Conservation (phyloP, 2,888 invertebrate species). For the Quadriops clusia region DNA sequence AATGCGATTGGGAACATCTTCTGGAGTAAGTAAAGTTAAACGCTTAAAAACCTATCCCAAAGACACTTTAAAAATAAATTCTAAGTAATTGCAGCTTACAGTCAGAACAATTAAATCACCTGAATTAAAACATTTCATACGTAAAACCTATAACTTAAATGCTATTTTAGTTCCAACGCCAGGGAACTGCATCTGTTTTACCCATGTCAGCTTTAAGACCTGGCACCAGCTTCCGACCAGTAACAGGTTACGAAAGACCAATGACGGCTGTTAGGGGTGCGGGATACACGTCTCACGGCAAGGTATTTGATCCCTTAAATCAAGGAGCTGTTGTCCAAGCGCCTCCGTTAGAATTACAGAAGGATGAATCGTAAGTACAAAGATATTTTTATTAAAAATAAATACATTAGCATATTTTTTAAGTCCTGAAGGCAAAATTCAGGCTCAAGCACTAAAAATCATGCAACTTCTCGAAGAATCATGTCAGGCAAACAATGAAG, state of each 20-base stretch:
- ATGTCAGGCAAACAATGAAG: conserved; percentile 54
- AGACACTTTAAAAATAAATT: neutral
- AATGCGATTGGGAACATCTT: conserved; percentile 44
- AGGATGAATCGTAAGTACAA: conserved; percentile 63
- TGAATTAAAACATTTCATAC: conserved; percentile 17
- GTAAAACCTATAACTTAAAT: conserved; percentile 3
- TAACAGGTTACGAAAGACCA: conserved; percentile 49
- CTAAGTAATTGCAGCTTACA: neutral
- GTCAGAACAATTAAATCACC: no score
- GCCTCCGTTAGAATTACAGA: conserved; percentile 55
- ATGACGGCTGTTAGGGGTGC: conserved; percentile 96
- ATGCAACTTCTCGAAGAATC: conserved; percentile 86
- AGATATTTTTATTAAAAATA: conserved; percentile 5
- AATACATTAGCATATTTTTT: conserved; percentile 14
- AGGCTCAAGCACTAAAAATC: conserved; percentile 78
- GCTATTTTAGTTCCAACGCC: conserved; percentile 32
- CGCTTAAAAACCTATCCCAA: neutral
- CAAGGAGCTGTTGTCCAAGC: conserved; percentile 45
- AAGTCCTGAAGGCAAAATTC: conserved; percentile 86
- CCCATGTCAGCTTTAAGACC: conserved; percentile 27
- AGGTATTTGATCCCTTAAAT: conserved; percentile 65
- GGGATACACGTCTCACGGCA: conserved; percentile 76
- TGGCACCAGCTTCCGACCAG: conserved; percentile 35
- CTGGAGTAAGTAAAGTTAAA: conserved; percentile 36
- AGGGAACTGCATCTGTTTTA: conserved; percentile 27